phyloP scores from a whole-genome alignment of 2,797 vertebrate species.

The Falco rusticolus region DNA sequence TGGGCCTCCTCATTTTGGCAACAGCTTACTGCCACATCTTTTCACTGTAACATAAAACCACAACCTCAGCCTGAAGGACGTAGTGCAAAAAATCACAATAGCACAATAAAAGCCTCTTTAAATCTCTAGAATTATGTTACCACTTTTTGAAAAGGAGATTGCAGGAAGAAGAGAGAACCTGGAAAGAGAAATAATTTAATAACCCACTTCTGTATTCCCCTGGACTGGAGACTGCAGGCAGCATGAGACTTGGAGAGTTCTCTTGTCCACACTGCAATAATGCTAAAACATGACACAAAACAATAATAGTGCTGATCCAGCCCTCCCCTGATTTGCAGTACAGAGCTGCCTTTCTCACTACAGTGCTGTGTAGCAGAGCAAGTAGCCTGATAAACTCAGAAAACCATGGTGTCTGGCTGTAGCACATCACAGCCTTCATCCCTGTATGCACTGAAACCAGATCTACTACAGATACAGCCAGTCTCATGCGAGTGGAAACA shows the following conservation, averaged over 20 bases:
- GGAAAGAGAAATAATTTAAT: neutral
- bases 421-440: neutral
- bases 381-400: neutral
- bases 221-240: neutral
- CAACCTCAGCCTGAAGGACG: neutral
- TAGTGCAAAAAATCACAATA: neutral
- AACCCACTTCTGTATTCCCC: neutral
- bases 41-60: neutral
- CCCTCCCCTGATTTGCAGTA: neutral
- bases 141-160: neutral
- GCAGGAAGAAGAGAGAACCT: neutral
- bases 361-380: neutral
- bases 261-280: too few relatives aligned
- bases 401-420: accelerated
- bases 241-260: neutral
- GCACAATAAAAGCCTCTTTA: neutral
- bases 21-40: neutral
- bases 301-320: neutral
- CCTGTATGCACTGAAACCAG: neutral
- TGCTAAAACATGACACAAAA: neutral
- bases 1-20: neutral
- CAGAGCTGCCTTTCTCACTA: neutral
- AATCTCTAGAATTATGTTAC: neutral
- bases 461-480: neutral
- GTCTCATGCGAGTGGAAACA: neutral